Evolutionary conservation across 2,113 vertebrate species (phyloP), one percentile per base, ranked within the genome.

Genomic region (Sitta europaea): DNA sequence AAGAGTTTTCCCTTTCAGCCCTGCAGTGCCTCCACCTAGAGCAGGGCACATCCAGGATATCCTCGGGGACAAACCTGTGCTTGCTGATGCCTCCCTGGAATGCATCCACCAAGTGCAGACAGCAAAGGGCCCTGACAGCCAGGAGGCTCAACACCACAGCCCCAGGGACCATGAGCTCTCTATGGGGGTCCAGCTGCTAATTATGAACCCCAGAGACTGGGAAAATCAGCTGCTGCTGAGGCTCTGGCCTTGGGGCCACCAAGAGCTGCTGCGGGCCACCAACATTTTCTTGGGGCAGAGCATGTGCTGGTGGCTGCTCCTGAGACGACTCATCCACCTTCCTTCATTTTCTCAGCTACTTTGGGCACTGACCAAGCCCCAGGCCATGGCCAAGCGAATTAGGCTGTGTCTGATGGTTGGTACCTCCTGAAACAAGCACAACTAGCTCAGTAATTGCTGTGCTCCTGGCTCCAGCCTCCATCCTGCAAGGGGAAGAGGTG

Each of bases 121-220:
- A 57, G 85, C 18, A 55, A 51, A 90, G 73, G 9, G 35, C n/a
- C 27, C 79, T 31, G 19, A 0, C 4, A 79, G 43, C 13, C 0
- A 0, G 17, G 77, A 45, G 42, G 76, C 42, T 77, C 76, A 54
- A 21, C 63, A 16, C 20, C 38, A 22, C 0, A 10, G 28, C 20
- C 42, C n/a, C 51, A 12, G 45, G 54, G 42, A 70, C 47, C 62
- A 48, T 12, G 70, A 57, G 0, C 45, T 65, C 18, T 58, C 47
- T 54, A 1, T 9, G 25, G 22, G 43, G 54, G 50, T 68, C 78
- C 50, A 61, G 27, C 15, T 6, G 4, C 55, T 72, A 23, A 19
- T 6, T 0, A 0, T 13, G 59, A 50, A 14, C 24, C 16, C 12
- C 0, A 0, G 38, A 47, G 54, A n/a, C 8, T 47, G 28, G 20